Evolutionary conservation across 1,140 invertebrate species (phyloP).

Genomic region (Scaptodrosophila lebanonensis): DNA sequence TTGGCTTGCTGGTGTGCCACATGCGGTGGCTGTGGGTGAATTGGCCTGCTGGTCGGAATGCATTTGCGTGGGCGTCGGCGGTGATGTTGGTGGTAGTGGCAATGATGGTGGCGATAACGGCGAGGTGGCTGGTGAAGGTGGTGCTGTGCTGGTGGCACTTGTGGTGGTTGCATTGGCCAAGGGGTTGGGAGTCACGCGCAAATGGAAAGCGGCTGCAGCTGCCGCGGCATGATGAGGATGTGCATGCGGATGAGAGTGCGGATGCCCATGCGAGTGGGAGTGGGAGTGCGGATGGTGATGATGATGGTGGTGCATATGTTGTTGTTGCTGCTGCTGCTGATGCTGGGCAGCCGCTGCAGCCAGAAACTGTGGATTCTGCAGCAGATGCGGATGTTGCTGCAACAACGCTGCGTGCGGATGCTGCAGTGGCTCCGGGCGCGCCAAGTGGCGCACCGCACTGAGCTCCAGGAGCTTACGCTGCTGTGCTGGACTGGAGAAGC

Average conservation of each 20-base stretch:
- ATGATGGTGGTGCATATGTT: conserved; percentile 23
- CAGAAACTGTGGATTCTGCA: conserved; percentile 71
- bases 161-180: conserved; percentile 12
- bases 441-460: conserved; percentile 51
- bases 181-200: conserved; percentile 41
- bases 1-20: conserved; percentile 28
- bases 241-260: conserved; percentile 19
- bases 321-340: conserved; percentile 51
- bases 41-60: conserved; percentile 47
- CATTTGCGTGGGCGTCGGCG: conserved; percentile 19
- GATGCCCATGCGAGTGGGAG: conserved; percentile 30
- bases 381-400: conserved; percentile 68
- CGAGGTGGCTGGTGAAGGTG: conserved; percentile 68
- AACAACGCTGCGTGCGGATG: conserved; percentile 70
- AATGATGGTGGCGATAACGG: conserved; percentile 67
- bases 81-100: conserved; percentile 21
- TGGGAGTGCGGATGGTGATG: conserved; percentile 31
- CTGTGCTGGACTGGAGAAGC: conserved; percentile 44
- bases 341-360: conserved; percentile 63
- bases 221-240: conserved; percentile 34
- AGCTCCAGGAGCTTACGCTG: conserved; percentile 61
- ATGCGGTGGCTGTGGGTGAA: conserved; percentile 19
- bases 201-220: conserved; percentile 44
- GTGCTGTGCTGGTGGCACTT: conserved; percentile 34
- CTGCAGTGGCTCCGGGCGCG: conserved; percentile 64